phyloP scores from a whole-genome alignment of 2,797 vertebrate genomes.

The Sebastolobus altivelis region DNA sequence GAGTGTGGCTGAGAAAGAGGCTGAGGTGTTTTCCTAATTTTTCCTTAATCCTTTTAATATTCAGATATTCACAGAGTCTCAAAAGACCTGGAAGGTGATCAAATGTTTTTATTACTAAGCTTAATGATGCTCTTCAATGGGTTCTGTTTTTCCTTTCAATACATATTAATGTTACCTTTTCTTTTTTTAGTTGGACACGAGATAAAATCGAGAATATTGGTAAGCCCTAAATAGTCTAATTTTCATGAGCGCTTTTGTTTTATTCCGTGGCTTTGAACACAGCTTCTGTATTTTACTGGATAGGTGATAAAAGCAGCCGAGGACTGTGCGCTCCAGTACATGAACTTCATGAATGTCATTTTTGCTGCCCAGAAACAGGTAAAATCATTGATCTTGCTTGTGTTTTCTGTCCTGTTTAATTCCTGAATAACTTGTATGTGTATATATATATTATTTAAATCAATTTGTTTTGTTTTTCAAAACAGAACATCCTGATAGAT shows the following conservation, averaged over 20 bases:
- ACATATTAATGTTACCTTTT: slow-evolving; percentile 1
- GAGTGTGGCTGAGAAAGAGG: neutral
- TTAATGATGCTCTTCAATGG: neutral
- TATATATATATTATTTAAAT: neutral
- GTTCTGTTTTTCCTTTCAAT: neutral
- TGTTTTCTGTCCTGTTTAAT: neutral
- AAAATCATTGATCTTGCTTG: neutral
- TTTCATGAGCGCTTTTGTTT: neutral
- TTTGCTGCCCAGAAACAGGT: slow-evolving; percentile 99
- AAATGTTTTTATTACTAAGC: neutral
- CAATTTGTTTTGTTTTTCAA: slow-evolving; percentile 25
- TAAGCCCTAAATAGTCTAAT: slow-evolving; percentile 71
- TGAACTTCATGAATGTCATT: slow-evolving; percentile 99
- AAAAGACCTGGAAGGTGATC: slow-evolving; percentile 93
- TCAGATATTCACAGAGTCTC: slow-evolving; percentile 92
- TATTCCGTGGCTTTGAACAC: neutral
- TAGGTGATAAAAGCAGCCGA: slow-evolving; percentile 97
- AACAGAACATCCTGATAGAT: slow-evolving; percentile 94
- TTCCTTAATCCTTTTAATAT: slow-evolving; percentile 56
- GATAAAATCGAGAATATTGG: slow-evolving; percentile 95
- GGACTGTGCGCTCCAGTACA: slow-evolving; percentile 95
- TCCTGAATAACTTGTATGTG: neutral
- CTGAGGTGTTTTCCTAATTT: slow-evolving; percentile 7
- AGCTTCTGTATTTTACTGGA: slow-evolving; percentile 10
- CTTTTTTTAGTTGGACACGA: slow-evolving; percentile 90